Percentiles rank a stretch among this genome's conserved stretches.
phyloP scores from a whole-genome alignment of 2,797 vertebrate genomes.

The Lepus townsendii region DNA sequence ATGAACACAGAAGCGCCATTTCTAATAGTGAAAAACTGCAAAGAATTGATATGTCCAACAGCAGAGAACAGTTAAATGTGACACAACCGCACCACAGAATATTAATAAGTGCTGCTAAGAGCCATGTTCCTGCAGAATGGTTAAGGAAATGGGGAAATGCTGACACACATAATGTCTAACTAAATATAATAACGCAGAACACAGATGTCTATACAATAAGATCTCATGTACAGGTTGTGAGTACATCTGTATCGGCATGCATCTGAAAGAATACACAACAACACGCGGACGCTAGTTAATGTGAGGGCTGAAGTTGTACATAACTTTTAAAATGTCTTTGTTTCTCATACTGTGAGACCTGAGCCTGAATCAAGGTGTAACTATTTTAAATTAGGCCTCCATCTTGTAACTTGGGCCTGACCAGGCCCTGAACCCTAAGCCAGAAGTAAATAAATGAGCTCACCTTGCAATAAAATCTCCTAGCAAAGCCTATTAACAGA shows the following conservation, averaged over 20 bases:
- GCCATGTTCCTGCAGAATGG: background rate
- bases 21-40: conserved; percentile 75
- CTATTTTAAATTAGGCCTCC: too few relatives aligned
- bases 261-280: background rate
- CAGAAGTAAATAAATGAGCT: too few relatives aligned
- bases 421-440: too few relatives aligned
- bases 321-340: background rate
- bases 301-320: background rate
- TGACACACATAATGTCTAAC: background rate
- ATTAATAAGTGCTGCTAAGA: conserved; percentile 66
- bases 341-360: background rate
- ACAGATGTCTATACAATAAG: background rate
- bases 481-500: too few relatives aligned
- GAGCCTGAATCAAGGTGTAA: too few relatives aligned
- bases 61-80: conserved; percentile 65
- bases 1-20: conserved; percentile 57
- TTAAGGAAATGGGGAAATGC: conserved; percentile 30
- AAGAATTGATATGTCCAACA: conserved; percentile 67
- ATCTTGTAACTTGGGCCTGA: too few relatives aligned
- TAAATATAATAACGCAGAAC: conserved; percentile 42
- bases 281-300: background rate
- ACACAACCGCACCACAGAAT: conserved; percentile 40
- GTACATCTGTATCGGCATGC: too few relatives aligned
- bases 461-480: too few relatives aligned
- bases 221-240: background rate